Base-by-base conservation (phyloP, 2,888 invertebrate species). In the Sinotaia quadrata region DNA sequence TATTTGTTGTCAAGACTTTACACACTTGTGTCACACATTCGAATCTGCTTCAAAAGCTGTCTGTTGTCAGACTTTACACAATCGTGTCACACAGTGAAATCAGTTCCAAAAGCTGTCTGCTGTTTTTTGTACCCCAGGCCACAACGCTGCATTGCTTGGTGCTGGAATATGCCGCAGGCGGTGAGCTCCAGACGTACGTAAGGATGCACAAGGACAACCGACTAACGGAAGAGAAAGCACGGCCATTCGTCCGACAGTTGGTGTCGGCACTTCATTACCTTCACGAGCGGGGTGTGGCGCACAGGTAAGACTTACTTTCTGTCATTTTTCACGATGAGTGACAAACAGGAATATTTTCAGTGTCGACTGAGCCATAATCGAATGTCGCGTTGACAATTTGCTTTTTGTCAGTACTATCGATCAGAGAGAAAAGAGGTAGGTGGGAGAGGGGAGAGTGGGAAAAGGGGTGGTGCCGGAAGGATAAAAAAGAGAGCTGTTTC, bases 71-170 rank as follows among this genome's bases (percentile, higher is more conserved):
- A n/a, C n/a, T n/a, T n/a, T n/a, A n/a, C n/a, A n/a, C n/a, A n/a
- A n/a, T n/a, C n/a, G n/a, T n/a, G n/a, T n/a, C n/a, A n/a, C n/a
- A n/a, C n/a, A n/a, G n/a, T n/a, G n/a, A n/a, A n/a, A n/a, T n/a
- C n/a, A n/a, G n/a, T n/a, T n/a, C n/a, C n/a, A n/a, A n/a, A n/a
- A n/a, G n/a, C n/a, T n/a, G n/a, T n/a, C n/a, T n/a, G n/a, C n/a
- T n/a, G n/a, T n/a, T n/a, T n/a, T n/a, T n/a, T n/a, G n/a, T n/a
- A n/a, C 81, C 86, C 3, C 87, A 93, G 93, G 91, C 92, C 81
- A 92, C 92, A 34, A 91, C 92, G 21, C 89, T 93, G 34, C 92
- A 93, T 85, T 94, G 93, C 88, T 90, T 93, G 82, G 93, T 93
- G 81, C 92, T 92, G 87, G 94, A 94, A 88, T 90, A 93, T 78